Evolutionary conservation across 2,797 vertebrate species (phyloP).

Genomic region (Caiman crocodilus): DNA sequence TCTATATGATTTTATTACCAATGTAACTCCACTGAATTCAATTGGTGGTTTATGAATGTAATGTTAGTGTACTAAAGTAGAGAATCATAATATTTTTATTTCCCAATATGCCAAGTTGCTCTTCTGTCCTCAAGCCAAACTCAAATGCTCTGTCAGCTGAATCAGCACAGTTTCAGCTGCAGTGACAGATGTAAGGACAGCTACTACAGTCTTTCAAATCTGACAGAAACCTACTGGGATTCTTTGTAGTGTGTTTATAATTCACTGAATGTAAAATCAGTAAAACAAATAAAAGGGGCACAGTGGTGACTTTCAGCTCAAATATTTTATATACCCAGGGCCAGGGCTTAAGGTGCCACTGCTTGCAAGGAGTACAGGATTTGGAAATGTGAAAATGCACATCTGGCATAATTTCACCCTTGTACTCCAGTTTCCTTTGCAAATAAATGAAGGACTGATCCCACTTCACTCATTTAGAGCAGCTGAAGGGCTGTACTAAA

Average conservation of each 20-base stretch:
- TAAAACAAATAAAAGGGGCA: constrained; percentile 35
- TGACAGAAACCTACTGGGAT: constrained; percentile 24
- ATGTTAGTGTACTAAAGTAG: not conserved
- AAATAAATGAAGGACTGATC: not conserved
- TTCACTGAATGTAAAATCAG: constrained; percentile 31
- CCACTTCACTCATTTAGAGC: not conserved
- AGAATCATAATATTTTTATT: constrained; percentile 43
- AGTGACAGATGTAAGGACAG: constrained; percentile 59
- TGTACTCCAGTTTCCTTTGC: not conserved
- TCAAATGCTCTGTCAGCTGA: constrained; percentile 53
- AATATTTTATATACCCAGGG: constrained; percentile 17
- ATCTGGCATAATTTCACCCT: not conserved
- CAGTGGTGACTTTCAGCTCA: constrained; percentile 11
- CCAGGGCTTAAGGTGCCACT: not conserved
- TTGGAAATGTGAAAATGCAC: not conserved
- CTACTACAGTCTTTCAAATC: constrained; percentile 48
- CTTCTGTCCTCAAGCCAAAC: constrained; percentile 64
- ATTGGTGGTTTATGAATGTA: not conserved
- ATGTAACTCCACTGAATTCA: not conserved
- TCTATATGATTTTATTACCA: not conserved
- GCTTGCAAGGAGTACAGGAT: not conserved
- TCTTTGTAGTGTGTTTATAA: not conserved
- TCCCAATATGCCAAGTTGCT: constrained; percentile 50
- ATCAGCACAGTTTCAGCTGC: constrained; percentile 56
- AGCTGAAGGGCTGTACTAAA: not conserved